A percentile compares a stretch with the other conserved stretches of the same genome.
phyloP scores from a whole-genome alignment of 2,113 vertebrate species.

The mouse (Mus musculus) region DNA sequence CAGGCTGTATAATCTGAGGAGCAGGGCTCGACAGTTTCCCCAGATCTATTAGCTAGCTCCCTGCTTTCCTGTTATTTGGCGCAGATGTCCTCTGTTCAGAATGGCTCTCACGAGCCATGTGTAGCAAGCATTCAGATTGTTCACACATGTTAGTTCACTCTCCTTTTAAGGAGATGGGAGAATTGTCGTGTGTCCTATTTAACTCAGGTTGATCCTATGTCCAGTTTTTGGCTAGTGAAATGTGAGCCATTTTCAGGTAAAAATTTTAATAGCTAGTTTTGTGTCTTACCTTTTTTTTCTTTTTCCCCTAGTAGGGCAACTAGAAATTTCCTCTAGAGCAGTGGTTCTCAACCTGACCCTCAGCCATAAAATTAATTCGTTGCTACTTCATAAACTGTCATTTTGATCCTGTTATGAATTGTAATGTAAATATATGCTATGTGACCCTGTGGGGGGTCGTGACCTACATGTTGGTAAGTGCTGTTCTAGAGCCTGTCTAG shows the following conservation, averaged over 20 bases:
- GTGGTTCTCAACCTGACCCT: background rate
- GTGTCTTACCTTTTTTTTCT: background rate
- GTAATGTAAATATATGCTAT: background rate
- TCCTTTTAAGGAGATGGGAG: background rate
- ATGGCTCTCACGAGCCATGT: background rate
- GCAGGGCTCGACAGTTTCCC: background rate
- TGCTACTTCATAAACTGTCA: background rate
- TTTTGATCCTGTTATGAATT: background rate
- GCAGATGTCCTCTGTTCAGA: background rate
- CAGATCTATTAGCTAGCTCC: background rate
- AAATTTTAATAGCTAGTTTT: background rate
- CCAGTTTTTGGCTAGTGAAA: slow-evolving; percentile 23
- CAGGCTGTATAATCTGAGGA: background rate
- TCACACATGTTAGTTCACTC: background rate
- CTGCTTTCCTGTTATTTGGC: slow-evolving; percentile 26
- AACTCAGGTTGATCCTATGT: background rate
- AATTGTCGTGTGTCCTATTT: background rate
- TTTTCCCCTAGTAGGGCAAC: background rate
- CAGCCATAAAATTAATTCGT: background rate
- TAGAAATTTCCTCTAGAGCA: background rate
- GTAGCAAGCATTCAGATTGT: background rate
- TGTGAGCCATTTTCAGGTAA: slow-evolving; percentile 32
- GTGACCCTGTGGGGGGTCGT: background rate
- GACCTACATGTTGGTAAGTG: background rate
- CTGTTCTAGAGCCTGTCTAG: background rate